Conservation (phyloP, 2,797 vertebrate species). For the Merluccius polli region DNA sequence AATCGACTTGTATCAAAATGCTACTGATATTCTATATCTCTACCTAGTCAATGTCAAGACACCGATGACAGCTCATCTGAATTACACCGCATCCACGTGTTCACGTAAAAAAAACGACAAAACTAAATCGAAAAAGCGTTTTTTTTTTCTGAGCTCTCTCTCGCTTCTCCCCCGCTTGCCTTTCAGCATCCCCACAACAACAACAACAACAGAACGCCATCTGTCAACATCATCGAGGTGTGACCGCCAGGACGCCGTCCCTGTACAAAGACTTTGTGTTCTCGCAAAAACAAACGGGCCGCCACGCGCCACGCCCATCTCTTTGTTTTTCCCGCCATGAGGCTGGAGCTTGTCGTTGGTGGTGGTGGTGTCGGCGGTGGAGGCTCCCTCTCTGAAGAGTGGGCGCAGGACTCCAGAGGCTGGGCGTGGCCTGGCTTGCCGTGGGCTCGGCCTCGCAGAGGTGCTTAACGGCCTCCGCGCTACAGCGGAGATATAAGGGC, state of each 20-base stretch:
- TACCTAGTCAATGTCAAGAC: not conserved
- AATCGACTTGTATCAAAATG: not conserved
- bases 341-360: constrained; percentile 36
- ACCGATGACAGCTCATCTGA: not conserved
- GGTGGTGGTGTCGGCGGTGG: constrained; percentile 41
- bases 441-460: not conserved
- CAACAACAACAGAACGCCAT: constrained; percentile 79
- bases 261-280: constrained; percentile 52
- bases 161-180: constrained; percentile 37
- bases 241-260: constrained; percentile 68
- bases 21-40: no score
- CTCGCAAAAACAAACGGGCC: constrained; percentile 35
- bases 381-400: constrained; percentile 22
- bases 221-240: constrained; percentile 85
- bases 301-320: constrained; percentile 34
- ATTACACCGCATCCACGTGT: constrained; percentile 34
- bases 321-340: not conserved
- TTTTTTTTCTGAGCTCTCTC: constrained; percentile 31
- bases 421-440: constrained; percentile 4
- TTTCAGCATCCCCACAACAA: constrained; percentile 77
- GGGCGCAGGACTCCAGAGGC: constrained; percentile 17
- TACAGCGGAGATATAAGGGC: constrained; percentile 31
- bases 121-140: not conserved
- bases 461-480: constrained; percentile 25
- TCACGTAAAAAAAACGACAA: constrained; percentile 19